Conservation (phyloP, 2,888 invertebrate species). For the Ctenicera cuprea region DNA sequence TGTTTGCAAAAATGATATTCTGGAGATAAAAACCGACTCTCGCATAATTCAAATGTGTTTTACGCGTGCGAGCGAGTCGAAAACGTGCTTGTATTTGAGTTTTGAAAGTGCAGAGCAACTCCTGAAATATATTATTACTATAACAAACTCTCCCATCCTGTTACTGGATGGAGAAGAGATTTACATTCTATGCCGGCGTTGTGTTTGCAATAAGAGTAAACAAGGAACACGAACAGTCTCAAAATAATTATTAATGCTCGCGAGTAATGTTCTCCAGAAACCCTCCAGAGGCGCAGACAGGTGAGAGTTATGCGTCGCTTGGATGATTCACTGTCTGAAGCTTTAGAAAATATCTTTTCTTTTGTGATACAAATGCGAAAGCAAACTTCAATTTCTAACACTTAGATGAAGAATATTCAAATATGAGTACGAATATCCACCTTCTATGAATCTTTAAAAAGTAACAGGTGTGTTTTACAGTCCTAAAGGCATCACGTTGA, state of each 20-base stretch:
- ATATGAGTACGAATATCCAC: too few relatives aligned
- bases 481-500: too few relatives aligned
- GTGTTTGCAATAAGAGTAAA: slow-evolving; percentile 15
- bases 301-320: background rate
- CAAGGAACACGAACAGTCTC: slow-evolving; percentile 8
- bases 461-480: too few relatives aligned
- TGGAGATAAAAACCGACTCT: background rate
- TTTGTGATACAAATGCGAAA: too few relatives aligned
- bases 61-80: background rate
- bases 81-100: slow-evolving; percentile 9
- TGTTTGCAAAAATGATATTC: background rate
- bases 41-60: background rate
- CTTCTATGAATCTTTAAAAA: too few relatives aligned
- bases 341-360: background rate
- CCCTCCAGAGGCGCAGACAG: background rate
- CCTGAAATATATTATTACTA: slow-evolving; percentile 4
- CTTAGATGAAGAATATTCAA: too few relatives aligned
- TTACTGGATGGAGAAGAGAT: background rate
- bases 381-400: too few relatives aligned
- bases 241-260: slow-evolving; percentile 22
- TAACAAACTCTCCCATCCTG: background rate
- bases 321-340: background rate
- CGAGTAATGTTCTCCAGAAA: background rate
- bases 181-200: slow-evolving; percentile 20
- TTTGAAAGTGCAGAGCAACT: background rate